A percentile compares a stretch with the other conserved stretches of the same genome.
phyloP scores from a whole-genome alignment of 2,888 invertebrate genomes.

The Harmothoe impar region DNA sequence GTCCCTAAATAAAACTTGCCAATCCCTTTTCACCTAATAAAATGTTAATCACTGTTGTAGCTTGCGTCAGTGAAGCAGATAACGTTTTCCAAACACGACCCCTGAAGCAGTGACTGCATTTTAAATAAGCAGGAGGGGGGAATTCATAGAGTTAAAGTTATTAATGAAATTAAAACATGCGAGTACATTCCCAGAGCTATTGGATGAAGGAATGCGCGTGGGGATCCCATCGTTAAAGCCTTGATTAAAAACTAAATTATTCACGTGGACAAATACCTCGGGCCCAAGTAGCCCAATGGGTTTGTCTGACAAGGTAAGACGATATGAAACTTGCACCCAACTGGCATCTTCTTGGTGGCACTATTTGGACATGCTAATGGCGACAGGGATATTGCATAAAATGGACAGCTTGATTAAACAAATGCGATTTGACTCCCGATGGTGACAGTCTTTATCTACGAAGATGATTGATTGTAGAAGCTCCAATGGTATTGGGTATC shows the following conservation, averaged over 20 bases:
- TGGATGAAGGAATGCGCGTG: background rate
- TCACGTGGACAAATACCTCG: background rate
- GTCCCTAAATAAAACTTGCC: background rate
- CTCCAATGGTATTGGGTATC: background rate
- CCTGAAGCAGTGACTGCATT: background rate
- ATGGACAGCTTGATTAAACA: constrained; percentile 12
- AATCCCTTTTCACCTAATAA: background rate
- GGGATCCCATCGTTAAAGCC: background rate
- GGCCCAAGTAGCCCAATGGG: background rate
- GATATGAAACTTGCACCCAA: background rate
- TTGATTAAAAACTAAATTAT: constrained; percentile 38
- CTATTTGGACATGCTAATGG: constrained; percentile 26
- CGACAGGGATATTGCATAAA: constrained; percentile 22
- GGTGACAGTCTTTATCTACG: constrained; percentile 11
- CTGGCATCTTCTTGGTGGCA: background rate
- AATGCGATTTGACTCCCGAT: background rate
- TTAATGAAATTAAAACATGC: constrained; percentile 14
- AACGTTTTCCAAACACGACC: too few species aligned
- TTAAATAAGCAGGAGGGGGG: too few species aligned
- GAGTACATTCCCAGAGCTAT: background rate
- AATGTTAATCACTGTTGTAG: constrained; percentile 4
- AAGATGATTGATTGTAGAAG: constrained; percentile 27
- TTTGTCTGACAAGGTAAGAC: constrained; percentile 11
- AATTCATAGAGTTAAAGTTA: background rate
- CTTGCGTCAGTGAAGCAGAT: background rate